Percentiles rank a stretch among this genome's conserved stretches.
Evolutionary conservation across 2,113 vertebrate genomes (phyloP).

Genomic region (Colossoma macropomum): DNA sequence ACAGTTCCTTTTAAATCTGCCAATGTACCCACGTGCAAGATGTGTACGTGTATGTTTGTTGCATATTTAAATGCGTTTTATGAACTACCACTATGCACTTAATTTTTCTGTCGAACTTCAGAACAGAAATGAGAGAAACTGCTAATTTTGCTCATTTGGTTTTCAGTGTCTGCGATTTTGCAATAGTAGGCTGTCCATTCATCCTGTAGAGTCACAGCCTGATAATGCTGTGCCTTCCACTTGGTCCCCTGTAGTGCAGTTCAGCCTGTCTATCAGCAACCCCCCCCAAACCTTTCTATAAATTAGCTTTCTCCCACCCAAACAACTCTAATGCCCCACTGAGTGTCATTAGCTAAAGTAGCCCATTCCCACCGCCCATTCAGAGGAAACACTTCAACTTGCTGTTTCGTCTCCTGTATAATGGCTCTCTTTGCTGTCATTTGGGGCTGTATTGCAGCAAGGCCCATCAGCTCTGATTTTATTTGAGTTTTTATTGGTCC

Average conservation of each 20-base stretch:
- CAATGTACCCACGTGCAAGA: background rate
- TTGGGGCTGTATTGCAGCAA: conserved; percentile 38
- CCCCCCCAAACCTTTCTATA: background rate
- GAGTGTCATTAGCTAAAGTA: conserved; percentile 35
- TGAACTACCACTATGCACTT: too few relatives aligned
- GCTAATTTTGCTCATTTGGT: background rate
- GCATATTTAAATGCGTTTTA: too few relatives aligned
- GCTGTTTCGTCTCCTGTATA: conserved; percentile 19
- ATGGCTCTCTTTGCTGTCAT: conserved; percentile 38
- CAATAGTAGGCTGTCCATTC: background rate
- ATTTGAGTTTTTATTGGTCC: conserved; percentile 51
- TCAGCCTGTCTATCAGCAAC: conserved; percentile 18
- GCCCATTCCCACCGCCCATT: conserved; percentile 32
- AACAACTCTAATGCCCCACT: conserved; percentile 24
- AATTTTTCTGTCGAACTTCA: background rate
- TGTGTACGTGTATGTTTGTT: background rate
- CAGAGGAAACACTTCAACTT: conserved; percentile 28
- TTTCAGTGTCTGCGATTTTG: background rate
- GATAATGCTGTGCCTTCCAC: conserved; percentile 17
- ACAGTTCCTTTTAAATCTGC: too few relatives aligned
- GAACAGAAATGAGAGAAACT: background rate
- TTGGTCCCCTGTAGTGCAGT: background rate
- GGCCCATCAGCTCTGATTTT: conserved; percentile 44
- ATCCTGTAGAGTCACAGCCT: background rate
- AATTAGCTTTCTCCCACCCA: conserved; percentile 24